A percentile compares a stretch with the other conserved stretches of the same genome.
phyloP scores from a whole-genome alignment of 2,113 vertebrate species.

The Barbus barbus region DNA sequence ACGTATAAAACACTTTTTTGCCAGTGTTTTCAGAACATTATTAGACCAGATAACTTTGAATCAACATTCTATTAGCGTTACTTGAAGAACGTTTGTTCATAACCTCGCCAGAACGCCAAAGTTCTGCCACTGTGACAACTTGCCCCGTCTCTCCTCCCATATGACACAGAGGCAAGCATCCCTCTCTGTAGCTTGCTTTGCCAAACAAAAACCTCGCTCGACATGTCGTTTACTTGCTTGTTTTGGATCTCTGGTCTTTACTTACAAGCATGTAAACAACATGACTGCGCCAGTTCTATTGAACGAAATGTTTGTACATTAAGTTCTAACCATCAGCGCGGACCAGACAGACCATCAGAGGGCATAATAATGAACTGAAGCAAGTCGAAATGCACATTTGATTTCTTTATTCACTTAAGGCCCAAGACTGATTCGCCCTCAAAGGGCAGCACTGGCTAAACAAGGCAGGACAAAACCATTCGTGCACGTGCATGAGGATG shows the following conservation, averaged over 20 bases:
- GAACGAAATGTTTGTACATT: background rate
- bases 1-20: too few species aligned
- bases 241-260: background rate
- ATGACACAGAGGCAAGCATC: background rate
- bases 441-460: background rate
- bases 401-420: background rate
- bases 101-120: too few species aligned
- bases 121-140: conserved; percentile 5
- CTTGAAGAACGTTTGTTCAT: too few species aligned
- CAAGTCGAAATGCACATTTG: background rate
- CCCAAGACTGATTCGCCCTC: background rate
- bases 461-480: background rate
- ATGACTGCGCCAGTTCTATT: too few species aligned
- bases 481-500: background rate
- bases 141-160: background rate
- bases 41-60: too few species aligned
- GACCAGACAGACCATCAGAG: background rate
- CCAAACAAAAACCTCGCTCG: background rate
- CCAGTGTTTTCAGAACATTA: too few species aligned
- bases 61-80: too few species aligned
- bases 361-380: background rate
- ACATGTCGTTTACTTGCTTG: too few species aligned
- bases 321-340: background rate
- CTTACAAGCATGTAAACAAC: background rate
- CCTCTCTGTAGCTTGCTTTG: background rate